Evolutionary conservation across 2,113 vertebrate species (phyloP), one percentile per base, ranked within the genome.

Genomic region (human): DNA sequence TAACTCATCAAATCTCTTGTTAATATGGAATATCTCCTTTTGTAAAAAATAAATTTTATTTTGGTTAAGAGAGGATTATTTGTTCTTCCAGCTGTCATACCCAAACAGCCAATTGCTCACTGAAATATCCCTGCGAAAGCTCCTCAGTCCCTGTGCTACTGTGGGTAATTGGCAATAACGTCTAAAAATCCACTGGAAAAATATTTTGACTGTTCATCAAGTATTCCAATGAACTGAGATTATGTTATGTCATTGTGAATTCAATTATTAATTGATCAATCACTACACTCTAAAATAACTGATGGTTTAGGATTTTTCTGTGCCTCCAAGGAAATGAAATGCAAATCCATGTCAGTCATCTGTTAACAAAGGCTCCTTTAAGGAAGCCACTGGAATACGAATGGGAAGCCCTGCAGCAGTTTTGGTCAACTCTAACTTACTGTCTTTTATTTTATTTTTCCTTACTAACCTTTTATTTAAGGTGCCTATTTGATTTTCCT

Each of bases 181-280:
- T 87, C 90, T 78, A 95, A 93, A 93, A 90, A 84, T 96, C 84
- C 61, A 55, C 45, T 79, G 52, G 76, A 59, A 79, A 95, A 92
- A 85, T 90, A 89, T 87, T 91, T 97, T 84, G n/a, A 40, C 16
- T 59, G 20, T 59, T 84, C 73, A 61, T 96, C 72, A 59, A 66
- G n/a, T 91, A 68, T 64, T 68, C 68, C 48, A 66, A 1, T 87
- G 91, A 88, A 32, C 72, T 57, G 30, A 95, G 93, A 98, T 96
- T 98, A 66, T 80, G 35, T 40, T 70, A 94, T 45, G 66, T 91
- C 93, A 32, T 90, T 68, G 61, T 66, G 76, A 97, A 86, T 90
- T 96, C 76, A 97, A 90, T 96, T 98, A 96, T 95, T 97, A 98
- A 82, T 97, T 89, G 68, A 97, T 97, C 90, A 96, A 32, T 96